Base-by-base conservation (phyloP, 2,797 vertebrate species). In the Ceyx erithaca region DNA sequence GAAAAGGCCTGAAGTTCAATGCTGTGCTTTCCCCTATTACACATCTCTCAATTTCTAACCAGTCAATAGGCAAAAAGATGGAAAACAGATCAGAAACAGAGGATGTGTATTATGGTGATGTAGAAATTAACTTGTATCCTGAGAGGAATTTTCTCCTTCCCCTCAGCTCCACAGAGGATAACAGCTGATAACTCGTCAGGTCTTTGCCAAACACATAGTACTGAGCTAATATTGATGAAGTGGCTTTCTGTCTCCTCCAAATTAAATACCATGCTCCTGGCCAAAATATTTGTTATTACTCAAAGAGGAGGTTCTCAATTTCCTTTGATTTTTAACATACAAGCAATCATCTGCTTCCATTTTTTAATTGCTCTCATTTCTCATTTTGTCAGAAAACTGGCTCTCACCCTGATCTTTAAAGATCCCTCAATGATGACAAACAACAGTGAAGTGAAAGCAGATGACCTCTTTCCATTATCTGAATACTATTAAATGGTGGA, bases 241-340 rank as follows among this genome's bases (percentile, higher is more conserved):
- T 70, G 86, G n/a, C 40, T 96, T 94, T 87, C 84, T 85, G 46
- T 85, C 62, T 90, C 76, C 75, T 85, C 78, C 68, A 92, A 85
- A 54, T 75, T 78, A 94, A 96, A 94, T 82, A 89, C 59, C 28
- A 17, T 48, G 20, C 35, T 93, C 68, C 26, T 45, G 43, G 86
- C 95, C 95, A 96, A 95, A 95, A 80, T 94, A 92, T 90, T 96
- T 92, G 49, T 77, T 92, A 80, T 85, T 92, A 58, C 63, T 93
- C 79, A 90, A 87, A 92, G 46, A 87, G 3, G 4, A 90, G 43
- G 49, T 75, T 94, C 86, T 93, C 81, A 80, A 45, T 90, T 87
- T 87, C 91, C 81, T 94, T 95, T 94, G 71, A 94, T 92, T 94
- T 92, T 85, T 82, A 80, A 48, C 76, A 48, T 41, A 66, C 22